phyloP scores from a whole-genome alignment of 2,113 vertebrate species.

The Myrmecobius fasciatus region DNA sequence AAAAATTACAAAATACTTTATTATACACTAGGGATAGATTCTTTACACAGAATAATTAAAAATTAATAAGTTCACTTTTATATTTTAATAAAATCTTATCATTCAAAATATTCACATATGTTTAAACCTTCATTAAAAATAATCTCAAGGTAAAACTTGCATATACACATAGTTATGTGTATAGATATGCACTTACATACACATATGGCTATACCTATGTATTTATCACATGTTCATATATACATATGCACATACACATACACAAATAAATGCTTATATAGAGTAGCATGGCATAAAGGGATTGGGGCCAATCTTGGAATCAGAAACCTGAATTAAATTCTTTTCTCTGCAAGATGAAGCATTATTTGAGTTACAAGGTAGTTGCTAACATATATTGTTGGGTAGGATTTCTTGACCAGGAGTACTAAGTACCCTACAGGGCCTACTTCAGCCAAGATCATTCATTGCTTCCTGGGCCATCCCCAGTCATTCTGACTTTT shows the following conservation, averaged over 20 bases:
- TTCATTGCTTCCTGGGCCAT: no score
- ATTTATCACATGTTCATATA: background rate
- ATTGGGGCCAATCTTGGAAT: no score
- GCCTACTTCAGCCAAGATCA: no score
- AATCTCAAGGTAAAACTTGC: slow-evolving; percentile 1
- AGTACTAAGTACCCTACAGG: no score
- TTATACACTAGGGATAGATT: slow-evolving; percentile 81
- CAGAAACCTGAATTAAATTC: no score
- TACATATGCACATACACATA: background rate
- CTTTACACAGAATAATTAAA: slow-evolving; percentile 80
- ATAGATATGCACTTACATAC: background rate
- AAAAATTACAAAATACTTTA: slow-evolving; percentile 81
- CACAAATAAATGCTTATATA: no score
- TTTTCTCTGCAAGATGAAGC: no score
- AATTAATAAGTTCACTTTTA: slow-evolving; percentile 74
- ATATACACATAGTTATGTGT: background rate
- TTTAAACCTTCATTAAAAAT: slow-evolving; percentile 46
- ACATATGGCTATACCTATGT: background rate
- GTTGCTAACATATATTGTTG: no score
- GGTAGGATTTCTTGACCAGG: no score
- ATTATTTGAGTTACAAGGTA: no score
- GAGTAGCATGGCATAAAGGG: no score
- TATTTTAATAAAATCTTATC: slow-evolving; percentile 73
- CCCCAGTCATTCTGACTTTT: no score
- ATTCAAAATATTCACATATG: slow-evolving; percentile 34